Base-by-base conservation (phyloP, 2,888 invertebrate species). In the Theodoxus fluviatilis region DNA sequence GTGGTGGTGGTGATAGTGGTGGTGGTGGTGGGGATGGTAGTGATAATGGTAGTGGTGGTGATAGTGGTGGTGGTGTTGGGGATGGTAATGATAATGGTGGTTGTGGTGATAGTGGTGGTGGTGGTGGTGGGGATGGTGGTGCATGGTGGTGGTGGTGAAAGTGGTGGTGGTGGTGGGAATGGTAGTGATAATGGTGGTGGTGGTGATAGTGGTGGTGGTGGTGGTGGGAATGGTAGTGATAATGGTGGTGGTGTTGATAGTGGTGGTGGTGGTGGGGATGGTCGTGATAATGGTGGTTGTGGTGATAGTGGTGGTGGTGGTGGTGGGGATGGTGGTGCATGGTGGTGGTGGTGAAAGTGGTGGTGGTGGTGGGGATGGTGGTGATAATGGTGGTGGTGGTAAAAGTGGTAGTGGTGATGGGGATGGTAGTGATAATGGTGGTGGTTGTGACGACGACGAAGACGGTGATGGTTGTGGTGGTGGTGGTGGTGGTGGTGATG, bases 251-350 rank as follows among this genome's bases (percentile, higher is more conserved):
- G 25, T 4, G 52, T 22, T 18, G 52, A 52, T 18, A 25, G 25
- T 18, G 52, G 25, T 18, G 52, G 25, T 18, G 52, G 25, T 18
- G 52, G 25, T 52, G 57, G 28, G 52, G 57, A 25, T 68, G 40
- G 57, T 68, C 55, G 57, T 68, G 57, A 68, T 68, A 57, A 68
- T 68, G 68, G 57, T 68, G 55, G 57, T 68, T 55, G 57, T 68
- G 55, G 57, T 68, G 55, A 68, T 59, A 1, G 37, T 47, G 37
- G 35, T 22, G 49, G 33, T 33, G 65, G 9, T 33, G 31, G 31
- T 66, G 64, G 15, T 31, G n/a, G 12, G 31, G 9, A 43, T 61
- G 43, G 9, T 57, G 57, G 3, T 18, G n/a, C 43, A 35, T 43
- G 33, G 2, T 52, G 40, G n/a, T 6, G 18, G 31, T 35, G 31